A percentile compares a stretch with the other conserved stretches of the same genome.
These are phyloP conservation scores for Pelochelys cantorii DNA, from an alignment of 2,797 vertebrate species.

Conservation along the genomic window DNA sequence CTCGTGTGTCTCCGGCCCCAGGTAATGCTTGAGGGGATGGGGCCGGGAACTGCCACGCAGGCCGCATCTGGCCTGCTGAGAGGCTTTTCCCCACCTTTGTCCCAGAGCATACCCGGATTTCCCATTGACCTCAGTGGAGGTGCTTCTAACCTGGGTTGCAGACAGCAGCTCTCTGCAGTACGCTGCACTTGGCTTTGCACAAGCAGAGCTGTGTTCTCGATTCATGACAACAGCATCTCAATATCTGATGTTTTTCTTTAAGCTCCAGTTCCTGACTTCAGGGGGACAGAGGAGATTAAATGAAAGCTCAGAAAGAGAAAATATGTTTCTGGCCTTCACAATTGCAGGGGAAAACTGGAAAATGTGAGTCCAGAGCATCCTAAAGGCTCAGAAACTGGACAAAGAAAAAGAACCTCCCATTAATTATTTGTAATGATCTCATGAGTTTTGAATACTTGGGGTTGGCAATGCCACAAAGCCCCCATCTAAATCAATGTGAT, in stretches of 20 bases:
- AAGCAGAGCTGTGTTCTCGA: neutral
- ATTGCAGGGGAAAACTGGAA: neutral
- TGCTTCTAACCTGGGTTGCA: neutral
- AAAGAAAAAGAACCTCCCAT: neutral
- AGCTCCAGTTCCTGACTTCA: neutral
- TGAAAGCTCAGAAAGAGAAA: neutral
- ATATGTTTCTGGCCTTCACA: neutral
- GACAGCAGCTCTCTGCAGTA: neutral
- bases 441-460: neutral
- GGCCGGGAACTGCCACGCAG: no score
- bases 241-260: neutral
- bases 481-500: neutral
- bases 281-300: neutral
- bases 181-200: neutral
- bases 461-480: neutral
- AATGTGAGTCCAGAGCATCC: neutral
- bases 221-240: neutral
- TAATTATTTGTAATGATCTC: neutral
- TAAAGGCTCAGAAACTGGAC: neutral
- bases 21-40: no score
- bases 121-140: rapidly evolving
- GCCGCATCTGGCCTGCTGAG: no score
- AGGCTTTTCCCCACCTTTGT: no score
- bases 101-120: rapidly evolving
- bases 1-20: no score